Conservation (phyloP, 2,113 vertebrate species). For the Lynx canadensis region DNA sequence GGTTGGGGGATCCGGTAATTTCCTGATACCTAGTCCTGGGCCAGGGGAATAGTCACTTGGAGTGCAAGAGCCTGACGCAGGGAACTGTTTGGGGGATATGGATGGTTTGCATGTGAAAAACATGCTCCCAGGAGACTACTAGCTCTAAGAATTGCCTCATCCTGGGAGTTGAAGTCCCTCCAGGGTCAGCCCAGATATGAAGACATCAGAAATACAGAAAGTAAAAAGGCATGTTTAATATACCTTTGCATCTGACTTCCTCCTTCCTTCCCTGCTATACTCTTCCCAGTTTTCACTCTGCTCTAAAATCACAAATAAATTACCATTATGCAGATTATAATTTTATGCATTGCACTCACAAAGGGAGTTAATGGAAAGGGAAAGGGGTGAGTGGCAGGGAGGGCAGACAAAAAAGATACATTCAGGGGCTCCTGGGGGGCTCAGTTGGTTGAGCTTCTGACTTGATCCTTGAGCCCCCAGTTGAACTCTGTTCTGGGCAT, state of each 20-base stretch:
- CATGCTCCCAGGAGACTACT: background rate
- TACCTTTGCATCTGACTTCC: background rate
- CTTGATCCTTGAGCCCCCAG: too few species aligned
- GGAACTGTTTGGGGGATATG: background rate
- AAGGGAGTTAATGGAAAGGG: accelerated
- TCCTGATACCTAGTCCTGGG: background rate
- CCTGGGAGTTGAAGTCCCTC: background rate
- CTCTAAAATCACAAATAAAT: background rate
- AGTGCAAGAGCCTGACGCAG: background rate
- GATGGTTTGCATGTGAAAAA: background rate
- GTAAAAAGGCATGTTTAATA: background rate
- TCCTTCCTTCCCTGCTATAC: background rate
- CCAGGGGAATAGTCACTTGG: too few species aligned
- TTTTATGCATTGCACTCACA: background rate
- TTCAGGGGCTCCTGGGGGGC: too few species aligned
- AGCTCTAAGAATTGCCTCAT: background rate
- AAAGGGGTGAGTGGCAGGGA: background rate
- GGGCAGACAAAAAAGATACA: background rate
- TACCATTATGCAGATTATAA: background rate
- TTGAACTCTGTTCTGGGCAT: too few species aligned
- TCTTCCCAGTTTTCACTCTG: background rate
- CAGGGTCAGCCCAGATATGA: background rate
- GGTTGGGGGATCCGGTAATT: background rate
- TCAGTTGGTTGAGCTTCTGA: too few species aligned
- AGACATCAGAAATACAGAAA: background rate